Percentiles rank a stretch among this genome's conserved stretches.
Evolutionary conservation across 2,113 vertebrate genomes (phyloP).

Genomic region (Limanda limanda): DNA sequence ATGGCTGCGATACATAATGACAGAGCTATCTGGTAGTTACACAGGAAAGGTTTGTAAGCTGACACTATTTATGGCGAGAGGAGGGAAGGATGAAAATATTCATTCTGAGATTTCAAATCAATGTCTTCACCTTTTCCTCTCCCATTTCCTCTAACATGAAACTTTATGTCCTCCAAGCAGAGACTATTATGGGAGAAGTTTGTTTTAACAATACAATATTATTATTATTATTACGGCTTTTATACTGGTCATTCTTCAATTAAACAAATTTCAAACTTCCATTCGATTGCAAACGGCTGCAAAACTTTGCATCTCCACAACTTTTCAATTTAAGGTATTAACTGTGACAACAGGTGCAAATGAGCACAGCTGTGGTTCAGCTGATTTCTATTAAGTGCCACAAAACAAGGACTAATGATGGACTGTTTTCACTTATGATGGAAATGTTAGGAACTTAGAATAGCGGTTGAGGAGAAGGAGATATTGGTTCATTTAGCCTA

Average conservation of each 20-base stretch:
- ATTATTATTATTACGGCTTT: neutral
- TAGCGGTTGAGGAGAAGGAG: neutral
- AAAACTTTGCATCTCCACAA: neutral
- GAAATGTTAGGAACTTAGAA: neutral
- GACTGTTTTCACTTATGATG: slow-evolving; percentile 7
- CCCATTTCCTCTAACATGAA: neutral
- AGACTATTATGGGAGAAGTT: neutral
- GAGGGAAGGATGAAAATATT: slow-evolving; percentile 17
- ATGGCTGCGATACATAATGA: slow-evolving; percentile 21
- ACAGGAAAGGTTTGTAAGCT: slow-evolving; percentile 27
- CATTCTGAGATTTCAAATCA: slow-evolving; percentile 37
- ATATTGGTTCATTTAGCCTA: neutral
- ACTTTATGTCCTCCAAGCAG: neutral
- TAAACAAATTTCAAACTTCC: neutral
- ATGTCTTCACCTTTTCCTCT: slow-evolving; percentile 4
- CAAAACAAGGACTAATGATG: neutral
- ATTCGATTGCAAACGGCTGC: neutral
- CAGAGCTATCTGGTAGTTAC: slow-evolving; percentile 40
- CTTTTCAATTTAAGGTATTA: slow-evolving; percentile 11
- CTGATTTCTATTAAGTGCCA: slow-evolving; percentile 25
- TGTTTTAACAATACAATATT: neutral
- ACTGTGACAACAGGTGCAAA: slow-evolving; percentile 14
- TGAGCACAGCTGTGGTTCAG: slow-evolving; percentile 5
- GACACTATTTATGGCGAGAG: slow-evolving; percentile 33
- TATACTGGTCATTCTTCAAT: neutral